These are phyloP conservation scores for Platanista minor DNA, from an alignment of 2,113 vertebrate species.

Conservation along the genomic window DNA sequence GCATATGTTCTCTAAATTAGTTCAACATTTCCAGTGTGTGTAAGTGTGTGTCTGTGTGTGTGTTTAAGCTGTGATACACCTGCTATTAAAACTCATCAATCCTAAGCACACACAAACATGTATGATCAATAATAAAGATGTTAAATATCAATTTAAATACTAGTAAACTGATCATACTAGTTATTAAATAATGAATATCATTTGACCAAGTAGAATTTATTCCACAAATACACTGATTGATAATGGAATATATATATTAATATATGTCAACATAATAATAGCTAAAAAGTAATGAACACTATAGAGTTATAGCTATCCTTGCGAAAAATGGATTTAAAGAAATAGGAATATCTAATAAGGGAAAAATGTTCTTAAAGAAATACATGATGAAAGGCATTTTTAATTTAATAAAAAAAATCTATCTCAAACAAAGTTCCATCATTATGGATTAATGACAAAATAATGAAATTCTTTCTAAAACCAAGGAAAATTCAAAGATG, in stretches of 20 bases:
- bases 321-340: neutral
- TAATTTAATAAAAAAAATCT: neutral
- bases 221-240: neutral
- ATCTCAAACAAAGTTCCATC: neutral
- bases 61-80: neutral
- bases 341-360: neutral
- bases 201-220: neutral
- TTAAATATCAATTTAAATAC: neutral
- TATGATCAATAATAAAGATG: neutral
- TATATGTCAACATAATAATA: neutral
- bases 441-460: neutral
- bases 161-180: neutral
- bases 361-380: neutral
- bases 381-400: neutral
- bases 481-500: neutral
- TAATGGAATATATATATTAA: neutral
- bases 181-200: neutral
- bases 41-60: too few relatives aligned
- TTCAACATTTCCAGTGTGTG: neutral
- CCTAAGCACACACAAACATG: neutral
- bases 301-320: neutral
- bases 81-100: neutral
- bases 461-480: neutral
- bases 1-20: neutral
- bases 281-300: neutral